phyloP scores from a whole-genome alignment of 2,797 vertebrate genomes.

The Tadarida brasiliensis region DNA sequence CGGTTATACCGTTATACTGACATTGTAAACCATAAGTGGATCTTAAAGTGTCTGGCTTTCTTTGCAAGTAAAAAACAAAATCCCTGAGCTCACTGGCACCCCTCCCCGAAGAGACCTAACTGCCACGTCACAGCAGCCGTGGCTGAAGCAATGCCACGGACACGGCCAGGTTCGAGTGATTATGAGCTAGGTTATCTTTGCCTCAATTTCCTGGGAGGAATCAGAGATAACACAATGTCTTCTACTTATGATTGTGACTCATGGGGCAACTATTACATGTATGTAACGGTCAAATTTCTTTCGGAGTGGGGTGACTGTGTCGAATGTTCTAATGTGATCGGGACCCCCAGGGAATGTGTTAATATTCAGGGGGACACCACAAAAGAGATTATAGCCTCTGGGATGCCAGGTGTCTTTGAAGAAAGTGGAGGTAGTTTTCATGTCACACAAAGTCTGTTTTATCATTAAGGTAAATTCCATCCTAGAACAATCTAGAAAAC shows the following conservation, averaged over 20 bases:
- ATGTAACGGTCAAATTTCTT: background rate
- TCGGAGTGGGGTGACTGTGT: background rate
- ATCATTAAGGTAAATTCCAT: background rate
- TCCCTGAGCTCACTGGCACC: background rate
- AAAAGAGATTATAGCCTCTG: background rate
- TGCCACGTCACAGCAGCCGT: accelerated
- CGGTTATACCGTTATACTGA: background rate
- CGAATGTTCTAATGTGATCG: background rate
- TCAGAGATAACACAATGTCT: background rate
- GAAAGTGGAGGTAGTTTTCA: background rate
- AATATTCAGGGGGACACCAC: background rate
- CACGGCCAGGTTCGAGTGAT: background rate
- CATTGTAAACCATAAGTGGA: background rate
- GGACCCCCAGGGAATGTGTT: background rate
- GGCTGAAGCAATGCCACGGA: background rate
- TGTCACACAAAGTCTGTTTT: background rate
- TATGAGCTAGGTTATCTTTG: background rate
- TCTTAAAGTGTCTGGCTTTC: background rate
- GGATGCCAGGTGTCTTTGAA: background rate
- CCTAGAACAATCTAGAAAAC: conserved; percentile 12
- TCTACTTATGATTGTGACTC: background rate
- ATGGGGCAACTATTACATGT: background rate
- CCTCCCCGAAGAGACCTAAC: too few species aligned
- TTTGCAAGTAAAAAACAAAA: background rate
- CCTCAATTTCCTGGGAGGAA: background rate